Evolutionary conservation across 1,140 invertebrate genomes (phyloP), one percentile per base, ranked within the genome.

Genomic region (Plodia interpunctella): DNA sequence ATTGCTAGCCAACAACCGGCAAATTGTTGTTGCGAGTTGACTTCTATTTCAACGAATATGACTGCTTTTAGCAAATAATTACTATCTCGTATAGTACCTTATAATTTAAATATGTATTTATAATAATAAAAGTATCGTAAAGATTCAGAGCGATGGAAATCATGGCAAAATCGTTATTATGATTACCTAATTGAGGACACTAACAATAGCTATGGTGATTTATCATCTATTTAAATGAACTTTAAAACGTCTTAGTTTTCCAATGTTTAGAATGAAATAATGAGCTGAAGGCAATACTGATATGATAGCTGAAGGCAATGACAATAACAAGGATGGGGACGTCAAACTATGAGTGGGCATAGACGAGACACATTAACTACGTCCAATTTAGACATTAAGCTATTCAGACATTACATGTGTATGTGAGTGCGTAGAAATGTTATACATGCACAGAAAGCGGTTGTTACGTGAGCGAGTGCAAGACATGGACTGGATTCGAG

Each of bases 401-500:
- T 44, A 17, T n/a, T 53, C n/a, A 21, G 20, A 20, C 21, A 53
- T 19, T 25, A 53, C 21, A 53, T 20, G 4, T 25, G 20, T 53
- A 51, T 20, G 49, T 51, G 20, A 51, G 55, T 64, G 55, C 53
- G 57, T 68, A 62, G 53, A 58, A 69, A 72, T 66, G 72, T 69
- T 65, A 51, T 30, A 50, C 18, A 52, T 59, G 50, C 71, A 77
- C 68, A 68, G 72, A 77, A 70, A 76, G 75, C 72, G 73, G 72
- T 66, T 74, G 73, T 82, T 83, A 82, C 80, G 80, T 80, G 76
- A 81, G 78, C 74, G 74, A 78, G 68, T 78, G 78, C 80, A 87
- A 84, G 80, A 75, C 78, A 65, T 79, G 79, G 74, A 85, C 83
- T 86, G 83, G 81, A 81, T 83, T 74, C 28, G 76, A 83, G 83